Base-by-base conservation (phyloP, 2,113 vertebrate species). In the Carassius gibelio region DNA sequence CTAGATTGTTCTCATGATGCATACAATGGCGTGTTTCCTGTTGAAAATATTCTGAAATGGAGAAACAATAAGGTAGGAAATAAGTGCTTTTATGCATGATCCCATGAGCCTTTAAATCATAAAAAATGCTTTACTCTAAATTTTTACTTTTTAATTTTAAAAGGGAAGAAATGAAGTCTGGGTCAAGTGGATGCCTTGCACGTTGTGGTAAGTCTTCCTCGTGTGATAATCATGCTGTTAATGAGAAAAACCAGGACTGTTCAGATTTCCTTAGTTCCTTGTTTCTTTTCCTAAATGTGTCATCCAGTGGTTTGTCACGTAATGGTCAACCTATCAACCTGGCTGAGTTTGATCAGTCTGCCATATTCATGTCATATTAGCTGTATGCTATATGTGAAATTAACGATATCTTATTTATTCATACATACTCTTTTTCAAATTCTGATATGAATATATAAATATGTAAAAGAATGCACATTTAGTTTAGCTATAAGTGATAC, bases 121-220 rank as follows among this genome's bases (percentile, higher is more conserved):
- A 9, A 13, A 34, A 3, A 2, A 48, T 48, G 21, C 45, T 50
- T 15, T 50, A 50, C 15, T 34, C 64, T 34, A 8, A 50, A 13
- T 26, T 3, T 38, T 38, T 38, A 38, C 72, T 2, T 50, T 50
- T 50, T 30, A 9, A 34, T 84, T 68, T 66, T 5, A 64, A 75
- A 81, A 89, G 88, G 88, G 88, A 23, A 66, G 55, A 79, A 84
- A 79, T 77, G 86, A 89, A 84, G 88, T 89, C 52, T 61, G 82
- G 57, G 85, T 89, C 45, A 89, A 89, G 68, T 89, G 88, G 88
- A 78, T 87, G 88, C 88, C 88, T 50, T 89, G 88, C 69, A 84
- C 88, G 11, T 52, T 87, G 48, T 89, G 88, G 88, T 89, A 86
- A 79, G 86, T 23, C 77, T 52, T 61, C 59, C 8, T 69, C 38